phyloP scores from a whole-genome alignment of 2,797 vertebrate species.

The Enteromius afrohamiltoni region DNA sequence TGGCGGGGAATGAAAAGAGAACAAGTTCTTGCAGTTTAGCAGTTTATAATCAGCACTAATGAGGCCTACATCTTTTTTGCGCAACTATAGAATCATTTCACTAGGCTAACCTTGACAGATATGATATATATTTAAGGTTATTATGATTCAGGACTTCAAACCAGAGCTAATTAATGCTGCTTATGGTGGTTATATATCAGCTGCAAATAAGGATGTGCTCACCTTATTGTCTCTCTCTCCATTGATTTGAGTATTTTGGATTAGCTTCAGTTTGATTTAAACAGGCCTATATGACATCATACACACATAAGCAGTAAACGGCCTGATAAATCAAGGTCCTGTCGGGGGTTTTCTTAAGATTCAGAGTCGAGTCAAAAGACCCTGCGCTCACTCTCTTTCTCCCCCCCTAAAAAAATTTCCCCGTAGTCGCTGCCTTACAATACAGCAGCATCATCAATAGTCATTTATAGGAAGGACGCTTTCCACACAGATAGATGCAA shows the following conservation, averaged over 20 bases:
- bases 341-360: conserved; percentile 52
- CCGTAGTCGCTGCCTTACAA: conserved; percentile 73
- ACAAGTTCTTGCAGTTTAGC: conserved; percentile 35
- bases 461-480: conserved; percentile 76
- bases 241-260: conserved; percentile 34
- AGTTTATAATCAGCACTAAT: conserved; percentile 41
- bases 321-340: conserved; percentile 49
- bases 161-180: conserved; percentile 30
- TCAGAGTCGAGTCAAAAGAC: conserved; percentile 59
- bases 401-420: conserved; percentile 63
- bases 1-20: conserved; percentile 28
- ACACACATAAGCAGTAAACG: conserved; percentile 38
- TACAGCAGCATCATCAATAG: conserved; percentile 80
- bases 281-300: conserved; percentile 43
- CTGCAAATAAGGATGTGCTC: conserved; percentile 48
- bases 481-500: conserved; percentile 75
- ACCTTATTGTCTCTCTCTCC: conserved; percentile 16
- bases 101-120: conserved; percentile 38
- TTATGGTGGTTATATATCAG: conserved; percentile 8
- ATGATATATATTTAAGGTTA: conserved; percentile 44
- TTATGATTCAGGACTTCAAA: conserved; percentile 45
- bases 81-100: conserved; percentile 14
- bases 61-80: conserved; percentile 24
- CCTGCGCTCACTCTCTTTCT: conserved; percentile 42
- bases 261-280: conserved; percentile 43